phyloP scores from a whole-genome alignment of 2,888 invertebrate species.

The Pecten maximus region DNA sequence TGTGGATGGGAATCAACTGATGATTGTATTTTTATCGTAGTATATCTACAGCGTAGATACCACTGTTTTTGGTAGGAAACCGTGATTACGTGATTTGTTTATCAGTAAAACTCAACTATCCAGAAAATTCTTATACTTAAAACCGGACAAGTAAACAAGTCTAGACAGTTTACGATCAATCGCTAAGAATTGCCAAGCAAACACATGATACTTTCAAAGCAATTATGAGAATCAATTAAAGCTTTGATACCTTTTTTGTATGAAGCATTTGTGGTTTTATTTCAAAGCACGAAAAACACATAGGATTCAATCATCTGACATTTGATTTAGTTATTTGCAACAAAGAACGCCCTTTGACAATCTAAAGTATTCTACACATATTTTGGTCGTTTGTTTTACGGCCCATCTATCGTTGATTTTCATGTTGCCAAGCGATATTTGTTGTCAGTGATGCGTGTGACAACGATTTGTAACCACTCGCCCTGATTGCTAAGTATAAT shows the following conservation, averaged over 20 bases:
- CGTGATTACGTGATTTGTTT: background rate
- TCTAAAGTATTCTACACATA: background rate
- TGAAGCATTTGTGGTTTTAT: slow-evolving; percentile 2
- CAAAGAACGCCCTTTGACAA: background rate
- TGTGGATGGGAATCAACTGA: too few relatives aligned
- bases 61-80: too few relatives aligned
- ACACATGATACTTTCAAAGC: background rate
- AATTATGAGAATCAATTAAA: background rate
- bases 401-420: background rate
- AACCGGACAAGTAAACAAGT: background rate
- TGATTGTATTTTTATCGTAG: too few relatives aligned
- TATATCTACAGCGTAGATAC: background rate
- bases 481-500: background rate
- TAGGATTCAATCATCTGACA: background rate
- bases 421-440: slow-evolving; percentile 8
- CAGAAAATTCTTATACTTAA: background rate
- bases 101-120: background rate
- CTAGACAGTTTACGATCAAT: background rate
- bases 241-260: background rate
- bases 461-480: background rate
- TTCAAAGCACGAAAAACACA: slow-evolving; percentile 17
- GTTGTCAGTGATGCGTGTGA: background rate
- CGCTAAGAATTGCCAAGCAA: background rate
- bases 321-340: background rate
- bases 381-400: background rate